A percentile compares a stretch with the other conserved stretches of the same genome.
Evolutionary conservation across 2,888 invertebrate species (phyloP).

Genomic region (Drosophila borborema): DNA sequence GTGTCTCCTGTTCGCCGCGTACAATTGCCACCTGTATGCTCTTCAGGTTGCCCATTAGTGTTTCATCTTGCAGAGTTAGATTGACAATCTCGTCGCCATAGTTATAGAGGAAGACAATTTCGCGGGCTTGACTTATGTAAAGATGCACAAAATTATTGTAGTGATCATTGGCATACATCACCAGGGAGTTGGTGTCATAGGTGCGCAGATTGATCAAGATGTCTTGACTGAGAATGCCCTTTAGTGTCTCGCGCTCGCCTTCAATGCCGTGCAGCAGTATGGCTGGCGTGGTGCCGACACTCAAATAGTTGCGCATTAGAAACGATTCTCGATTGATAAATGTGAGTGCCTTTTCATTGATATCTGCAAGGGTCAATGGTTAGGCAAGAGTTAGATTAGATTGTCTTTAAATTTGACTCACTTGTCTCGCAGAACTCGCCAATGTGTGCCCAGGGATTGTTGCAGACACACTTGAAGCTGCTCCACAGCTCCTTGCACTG

Average conservation of each 20-base stretch:
- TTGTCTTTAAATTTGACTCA: slow-evolving; percentile 85
- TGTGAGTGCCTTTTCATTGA: slow-evolving; percentile 95
- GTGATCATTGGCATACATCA: slow-evolving; percentile 96
- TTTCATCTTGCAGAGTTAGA: slow-evolving; percentile 91
- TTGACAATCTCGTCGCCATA: slow-evolving; percentile 92
- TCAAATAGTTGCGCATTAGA: slow-evolving; percentile 92
- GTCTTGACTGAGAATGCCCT: slow-evolving; percentile 91
- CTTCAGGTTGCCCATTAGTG: slow-evolving; percentile 90
- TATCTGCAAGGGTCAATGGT: slow-evolving; percentile 87
- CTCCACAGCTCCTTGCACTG: slow-evolving; percentile 97
- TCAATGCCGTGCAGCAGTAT: slow-evolving; percentile 83
- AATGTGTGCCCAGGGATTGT: slow-evolving; percentile 96
- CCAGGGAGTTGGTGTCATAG: slow-evolving; percentile 92
- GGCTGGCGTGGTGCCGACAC: slow-evolving; percentile 86
- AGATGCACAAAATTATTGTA: slow-evolving; percentile 96
- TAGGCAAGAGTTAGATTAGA: neutral
- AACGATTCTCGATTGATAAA: slow-evolving; percentile 93
- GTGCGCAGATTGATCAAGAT: slow-evolving; percentile 96
- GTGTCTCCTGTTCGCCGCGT: slow-evolving; percentile 90
- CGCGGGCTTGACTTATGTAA: slow-evolving; percentile 91
- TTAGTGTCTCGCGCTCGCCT: slow-evolving; percentile 87
- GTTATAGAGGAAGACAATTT: slow-evolving; percentile 94
- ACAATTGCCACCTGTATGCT: slow-evolving; percentile 95
- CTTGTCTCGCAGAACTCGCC: slow-evolving; percentile 96
- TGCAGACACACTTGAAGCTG: slow-evolving; percentile 95